Evolutionary conservation across 64 coral and sea anemone species (phyloP), one percentile per base, ranked within the genome.

Genomic region (Orbicella faveolata): DNA sequence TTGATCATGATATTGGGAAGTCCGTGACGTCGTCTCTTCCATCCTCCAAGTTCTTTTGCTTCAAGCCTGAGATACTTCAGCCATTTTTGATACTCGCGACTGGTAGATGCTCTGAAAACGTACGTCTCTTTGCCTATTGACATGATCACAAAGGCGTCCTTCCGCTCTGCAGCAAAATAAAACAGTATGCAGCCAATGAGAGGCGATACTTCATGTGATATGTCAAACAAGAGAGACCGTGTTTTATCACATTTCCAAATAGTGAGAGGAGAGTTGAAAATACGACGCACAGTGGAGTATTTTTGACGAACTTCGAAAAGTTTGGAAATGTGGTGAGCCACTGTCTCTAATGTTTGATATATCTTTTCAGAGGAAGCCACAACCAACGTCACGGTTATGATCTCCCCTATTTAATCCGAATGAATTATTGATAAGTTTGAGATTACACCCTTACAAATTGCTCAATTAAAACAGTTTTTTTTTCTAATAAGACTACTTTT

Each of bases 1-100:
- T 96, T 96, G 9, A 96, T 93, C 95, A 93, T 96, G 77, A 96
- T 96, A 66, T 96, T 96, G 1, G 95, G 95, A 18, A 93, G 76
- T 39, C 91, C 95, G 68, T 96, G 90, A 44, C 95, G 82, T 11
- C 95, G 77, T 59, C 90, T 89, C 53, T 93, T 96, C 95, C 95
- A 96, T 16, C 78, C 75, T 14, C 95, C 95, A 33, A 93, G 87
- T 44, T 96, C 88, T 65, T 93, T 96, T 3, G 91, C 80, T 52
- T 81, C 88, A 5, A 96, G 87, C 74, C 91, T 78, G 66, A 96
- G 88, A n/a, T 90, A 89, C 34, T 96, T 96, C 35, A 96, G 61
- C 95, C 95, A 96, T 75, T 81, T 75, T 74, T 78, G 81, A n/a
- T 87, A 89, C 63, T 96, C 92, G 26, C 77, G 63, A 18, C 69